Percentiles rank a stretch among this genome's conserved stretches.
Evolutionary conservation across 2,113 vertebrate genomes (phyloP).

Genomic region (Hymenochirus boettgeri): DNA sequence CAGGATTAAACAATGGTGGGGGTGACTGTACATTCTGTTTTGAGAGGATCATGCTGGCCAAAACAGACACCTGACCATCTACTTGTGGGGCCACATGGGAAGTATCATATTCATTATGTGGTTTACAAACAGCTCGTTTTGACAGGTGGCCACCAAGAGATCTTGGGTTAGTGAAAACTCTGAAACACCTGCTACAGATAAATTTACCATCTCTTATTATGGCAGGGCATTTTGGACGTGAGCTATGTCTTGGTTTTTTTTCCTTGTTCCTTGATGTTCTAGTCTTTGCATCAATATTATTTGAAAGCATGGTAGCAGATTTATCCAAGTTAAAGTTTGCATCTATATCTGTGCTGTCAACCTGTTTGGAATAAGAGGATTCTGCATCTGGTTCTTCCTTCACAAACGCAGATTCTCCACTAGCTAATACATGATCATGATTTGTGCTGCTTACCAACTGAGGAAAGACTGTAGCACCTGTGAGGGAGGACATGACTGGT

Average conservation of each 20-base stretch:
- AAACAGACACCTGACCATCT: slow-evolving; percentile 72
- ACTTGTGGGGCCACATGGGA: slow-evolving; percentile 67
- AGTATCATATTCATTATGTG: slow-evolving; percentile 77
- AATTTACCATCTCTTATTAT: slow-evolving; percentile 90
- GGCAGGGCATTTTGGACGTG: slow-evolving; percentile 87
- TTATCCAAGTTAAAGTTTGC: slow-evolving; percentile 50
- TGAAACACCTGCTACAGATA: slow-evolving; percentile 86
- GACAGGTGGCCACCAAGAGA: slow-evolving; percentile 94
- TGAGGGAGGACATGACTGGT: slow-evolving; percentile 64
- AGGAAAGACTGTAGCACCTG: slow-evolving; percentile 66
- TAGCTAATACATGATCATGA: slow-evolving; percentile 53
- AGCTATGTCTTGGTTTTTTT: slow-evolving; percentile 72
- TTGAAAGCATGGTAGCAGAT: slow-evolving; percentile 48
- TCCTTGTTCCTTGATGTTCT: slow-evolving; percentile 60
- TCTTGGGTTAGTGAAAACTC: slow-evolving; percentile 84
- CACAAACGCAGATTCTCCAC: slow-evolving; percentile 61
- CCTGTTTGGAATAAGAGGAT: slow-evolving; percentile 55
- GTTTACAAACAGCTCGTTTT: slow-evolving; percentile 82
- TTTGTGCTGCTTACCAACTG: slow-evolving; percentile 64
- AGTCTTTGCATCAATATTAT: slow-evolving; percentile 54
- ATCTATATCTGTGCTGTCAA: slow-evolving; percentile 45
- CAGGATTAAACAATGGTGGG: slow-evolving; percentile 62
- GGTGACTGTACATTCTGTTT: slow-evolving; percentile 57
- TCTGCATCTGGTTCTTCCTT: slow-evolving; percentile 61
- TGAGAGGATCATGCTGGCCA: slow-evolving; percentile 83